These are phyloP conservation scores for Odontomyia ornata DNA, from an alignment of 2,888 invertebrate species.

Conservation along the genomic window DNA sequence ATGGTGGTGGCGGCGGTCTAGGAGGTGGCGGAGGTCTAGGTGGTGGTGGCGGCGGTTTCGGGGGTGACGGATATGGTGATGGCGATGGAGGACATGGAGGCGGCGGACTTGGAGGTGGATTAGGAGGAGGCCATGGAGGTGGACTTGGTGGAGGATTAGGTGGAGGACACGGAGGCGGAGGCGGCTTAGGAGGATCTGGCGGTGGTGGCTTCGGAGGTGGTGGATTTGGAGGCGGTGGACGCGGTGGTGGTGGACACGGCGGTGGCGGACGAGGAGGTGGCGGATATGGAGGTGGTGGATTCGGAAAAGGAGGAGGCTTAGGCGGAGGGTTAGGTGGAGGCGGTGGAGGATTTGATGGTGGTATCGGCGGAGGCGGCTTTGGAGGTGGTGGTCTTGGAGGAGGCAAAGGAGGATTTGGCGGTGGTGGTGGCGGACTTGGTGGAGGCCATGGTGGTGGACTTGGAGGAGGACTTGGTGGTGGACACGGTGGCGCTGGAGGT, in stretches of 20 bases:
- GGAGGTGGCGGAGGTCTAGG: background rate
- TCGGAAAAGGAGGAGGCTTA: too few relatives aligned
- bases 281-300: too few relatives aligned
- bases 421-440: too few relatives aligned
- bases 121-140: background rate
- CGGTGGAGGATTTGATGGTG: too few relatives aligned
- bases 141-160: constrained; percentile 2
- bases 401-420: too few relatives aligned
- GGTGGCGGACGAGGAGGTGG: background rate
- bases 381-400: too few relatives aligned
- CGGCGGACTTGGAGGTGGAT: constrained; percentile 3
- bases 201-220: background rate
- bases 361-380: too few relatives aligned
- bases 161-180: background rate
- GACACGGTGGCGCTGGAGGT: background rate
- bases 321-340: too few relatives aligned
- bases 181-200: background rate
- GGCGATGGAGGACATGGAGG: background rate
- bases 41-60: background rate
- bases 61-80: background rate
- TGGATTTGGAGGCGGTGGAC: background rate
- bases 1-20: constrained; percentile 2
- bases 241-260: background rate
- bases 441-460: too few relatives aligned
- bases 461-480: too few relatives aligned